Conservation (phyloP, 1,140 invertebrate genomes). For the Ooceraea biroi region DNA sequence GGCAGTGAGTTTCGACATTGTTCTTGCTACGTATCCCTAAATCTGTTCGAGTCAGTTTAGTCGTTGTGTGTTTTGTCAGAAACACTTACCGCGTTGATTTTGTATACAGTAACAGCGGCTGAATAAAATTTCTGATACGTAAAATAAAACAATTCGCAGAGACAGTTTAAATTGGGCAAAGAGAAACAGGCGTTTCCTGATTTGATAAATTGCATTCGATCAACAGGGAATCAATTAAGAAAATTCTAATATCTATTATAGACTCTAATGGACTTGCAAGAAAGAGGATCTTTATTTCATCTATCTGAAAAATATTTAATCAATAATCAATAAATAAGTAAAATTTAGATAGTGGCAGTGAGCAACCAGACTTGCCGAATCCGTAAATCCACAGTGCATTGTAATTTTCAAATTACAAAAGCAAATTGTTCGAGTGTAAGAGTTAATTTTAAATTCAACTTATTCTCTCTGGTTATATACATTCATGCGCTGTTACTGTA, state of each 20-base stretch:
- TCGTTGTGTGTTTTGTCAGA: conserved; percentile 24
- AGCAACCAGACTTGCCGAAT: too few species aligned
- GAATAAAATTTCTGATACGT: not conserved
- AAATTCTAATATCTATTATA: too few species aligned
- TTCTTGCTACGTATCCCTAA: conserved; percentile 60
- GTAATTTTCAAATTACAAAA: too few species aligned
- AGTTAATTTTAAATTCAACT: not conserved
- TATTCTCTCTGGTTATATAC: not conserved
- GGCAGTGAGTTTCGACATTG: conserved; percentile 74
- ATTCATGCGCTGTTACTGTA: conserved; percentile 17
- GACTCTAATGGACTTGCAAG: not conserved
- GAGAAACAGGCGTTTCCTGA: not conserved
- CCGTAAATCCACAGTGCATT: too few species aligned
- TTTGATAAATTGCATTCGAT: not conserved
- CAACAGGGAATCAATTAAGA: not conserved
- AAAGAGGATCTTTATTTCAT: too few species aligned
- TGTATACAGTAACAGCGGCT: conserved; percentile 13
- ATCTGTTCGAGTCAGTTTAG: conserved; percentile 59
- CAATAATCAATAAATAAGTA: too few species aligned
- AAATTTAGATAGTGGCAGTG: too few species aligned
- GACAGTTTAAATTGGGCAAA: not conserved
- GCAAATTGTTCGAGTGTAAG: too few species aligned
- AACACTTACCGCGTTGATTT: not conserved
- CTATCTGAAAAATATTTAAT: too few species aligned
- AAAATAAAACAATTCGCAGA: not conserved